Percentiles rank a stretch among this genome's conserved stretches.
Evolutionary conservation across 2,797 vertebrate genomes (phyloP).

Genomic region (Microctenopoma lineatum): DNA sequence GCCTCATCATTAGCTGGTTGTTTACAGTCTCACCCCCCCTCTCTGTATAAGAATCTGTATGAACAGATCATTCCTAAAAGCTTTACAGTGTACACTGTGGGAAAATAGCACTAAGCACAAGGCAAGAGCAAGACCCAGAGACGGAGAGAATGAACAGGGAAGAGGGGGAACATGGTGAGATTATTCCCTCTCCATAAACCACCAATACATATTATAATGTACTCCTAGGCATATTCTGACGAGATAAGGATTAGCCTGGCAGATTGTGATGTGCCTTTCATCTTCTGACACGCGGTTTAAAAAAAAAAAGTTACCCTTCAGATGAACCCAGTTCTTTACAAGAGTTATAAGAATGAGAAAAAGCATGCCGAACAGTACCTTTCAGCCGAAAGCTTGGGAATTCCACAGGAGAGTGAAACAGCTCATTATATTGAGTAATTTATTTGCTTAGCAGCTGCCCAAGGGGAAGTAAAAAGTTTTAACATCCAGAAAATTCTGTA

Average conservation of each 20-base stretch:
- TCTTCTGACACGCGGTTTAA: conserved; percentile 50
- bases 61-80: conserved; percentile 60
- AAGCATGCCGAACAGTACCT: conserved; percentile 66
- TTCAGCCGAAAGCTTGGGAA: conserved; percentile 62
- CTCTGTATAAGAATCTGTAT: conserved; percentile 43
- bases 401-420: conserved; percentile 62
- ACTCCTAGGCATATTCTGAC: conserved; percentile 54
- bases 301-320: conserved; percentile 65
- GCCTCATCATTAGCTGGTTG: conserved; percentile 63
- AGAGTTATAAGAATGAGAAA: conserved; percentile 56
- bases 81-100: conserved; percentile 56
- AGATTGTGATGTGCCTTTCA: conserved; percentile 68
- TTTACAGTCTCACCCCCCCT: conserved; percentile 60
- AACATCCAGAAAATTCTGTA: conserved; percentile 78
- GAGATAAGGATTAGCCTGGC: conserved; percentile 75
- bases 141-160: conserved; percentile 27
- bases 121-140: conserved; percentile 27
- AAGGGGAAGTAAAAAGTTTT: conserved; percentile 72
- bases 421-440: conserved; percentile 79
- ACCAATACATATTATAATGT: conserved; percentile 28
- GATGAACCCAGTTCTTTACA: conserved; percentile 75
- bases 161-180: conserved; percentile 21
- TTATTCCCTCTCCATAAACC: conserved; percentile 57
- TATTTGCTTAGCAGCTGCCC: conserved; percentile 78
- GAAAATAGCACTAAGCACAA: conserved; percentile 56